Evolutionary conservation across 2,888 invertebrate species (phyloP), one percentile per base, ranked within the genome.

Genomic region (Drosophila birchii): DNA sequence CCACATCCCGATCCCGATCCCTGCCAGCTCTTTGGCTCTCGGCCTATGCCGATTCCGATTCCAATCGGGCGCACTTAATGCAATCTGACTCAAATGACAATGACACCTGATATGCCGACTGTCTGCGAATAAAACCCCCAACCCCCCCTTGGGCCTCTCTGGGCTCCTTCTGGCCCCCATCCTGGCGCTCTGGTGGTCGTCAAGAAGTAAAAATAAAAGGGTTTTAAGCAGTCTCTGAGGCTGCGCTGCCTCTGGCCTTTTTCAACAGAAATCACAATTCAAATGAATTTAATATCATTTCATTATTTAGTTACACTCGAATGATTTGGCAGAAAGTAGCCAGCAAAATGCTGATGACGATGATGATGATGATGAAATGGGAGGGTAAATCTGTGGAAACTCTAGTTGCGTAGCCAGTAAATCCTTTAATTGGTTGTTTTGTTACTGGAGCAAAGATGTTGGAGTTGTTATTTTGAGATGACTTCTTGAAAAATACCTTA

Each of bases 221-320:
- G 70, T 78, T 78, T 78, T 66, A 70, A 70, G n/a, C n/a, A 47
- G 81, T 54, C 81, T 77, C 78, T 66, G 75, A 70, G 38, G 4
- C 29, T 74, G 66, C 38, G 67, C 87, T 76, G 88, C 75, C 53
- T 9, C n/a, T 51, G 54, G 53, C 78, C 76, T 78, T 85, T 87
- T 91, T 91, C 90, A 87, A 89, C 85, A 91, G 91, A 91, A 91
- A 91, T 91, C 91, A 89, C 88, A 90, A 91, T 90, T 90, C 90
- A 90, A 91, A 90, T 89, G 89, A 91, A 91, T 91, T 91, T 91
- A 91, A 91, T 91, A 91, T 91, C 91, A 91, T 91, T 91, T 91
- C 86, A 90, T 91, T 91, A 91, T 89, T 90, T 90, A 89, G 82
- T 91, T 90, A 90, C 92, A 90, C 90, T 88, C 79, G 85, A 91